These are phyloP conservation scores for Arctia plantaginis DNA, from an alignment of 2,888 invertebrate species.

Conservation along the genomic window DNA sequence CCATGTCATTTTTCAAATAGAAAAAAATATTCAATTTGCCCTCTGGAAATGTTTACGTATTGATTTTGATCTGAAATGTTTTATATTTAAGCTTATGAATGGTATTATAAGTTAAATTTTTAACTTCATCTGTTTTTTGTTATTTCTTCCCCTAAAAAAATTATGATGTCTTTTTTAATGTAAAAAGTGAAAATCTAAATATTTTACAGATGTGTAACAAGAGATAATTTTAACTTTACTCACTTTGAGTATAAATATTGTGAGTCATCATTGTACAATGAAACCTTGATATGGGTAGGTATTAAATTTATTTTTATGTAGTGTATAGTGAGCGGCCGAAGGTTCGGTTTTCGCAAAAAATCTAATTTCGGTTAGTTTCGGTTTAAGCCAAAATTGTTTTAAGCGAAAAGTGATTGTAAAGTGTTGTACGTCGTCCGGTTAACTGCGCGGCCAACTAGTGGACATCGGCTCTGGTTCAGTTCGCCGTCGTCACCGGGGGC, in stretches of 20 bases:
- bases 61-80: conserved; percentile 19
- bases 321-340: no score
- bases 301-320: not conserved
- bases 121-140: conserved; percentile 8
- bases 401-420: no score
- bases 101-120: conserved; percentile 40
- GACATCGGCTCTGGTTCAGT: no score
- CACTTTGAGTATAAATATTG: not conserved
- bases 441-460: no score
- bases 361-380: no score
- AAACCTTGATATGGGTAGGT: not conserved
- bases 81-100: conserved; percentile 44
- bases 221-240: not conserved
- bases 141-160: not conserved
- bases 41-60: conserved; percentile 14
- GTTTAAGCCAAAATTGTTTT: no score
- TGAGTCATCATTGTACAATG: not conserved
- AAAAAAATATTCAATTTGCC: conserved; percentile 23
- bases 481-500: no score
- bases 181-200: not conserved
- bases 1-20: conserved; percentile 30
- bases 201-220: not conserved
- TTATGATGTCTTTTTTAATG: not conserved
- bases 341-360: no score
- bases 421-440: no score